A percentile compares a stretch with the other conserved stretches of the same genome.
Conservation (phyloP, 2,797 vertebrate genomes). For the Rhinella marina region DNA sequence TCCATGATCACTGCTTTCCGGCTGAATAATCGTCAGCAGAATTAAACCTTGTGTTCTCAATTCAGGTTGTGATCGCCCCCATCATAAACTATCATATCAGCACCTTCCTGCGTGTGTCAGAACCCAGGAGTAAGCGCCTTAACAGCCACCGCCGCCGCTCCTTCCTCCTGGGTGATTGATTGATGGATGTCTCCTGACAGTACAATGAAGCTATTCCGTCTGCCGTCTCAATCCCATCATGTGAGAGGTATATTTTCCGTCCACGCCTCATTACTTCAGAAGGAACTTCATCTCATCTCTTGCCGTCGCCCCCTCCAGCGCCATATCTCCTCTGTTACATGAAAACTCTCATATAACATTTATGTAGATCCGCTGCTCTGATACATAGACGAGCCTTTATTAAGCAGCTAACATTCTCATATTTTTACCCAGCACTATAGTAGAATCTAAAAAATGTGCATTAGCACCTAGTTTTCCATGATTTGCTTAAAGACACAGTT, state of each 20-base stretch:
- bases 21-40: conserved; percentile 69
- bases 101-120: conserved; percentile 88
- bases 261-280: conserved; percentile 99
- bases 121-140: conserved; percentile 98
- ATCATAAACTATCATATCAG: conserved; percentile 84
- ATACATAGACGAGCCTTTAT: neutral
- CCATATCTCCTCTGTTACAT: conserved; percentile 76
- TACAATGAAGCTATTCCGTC: conserved; percentile 99
- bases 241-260: conserved; percentile 99
- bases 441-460: neutral
- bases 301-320: conserved; percentile 95
- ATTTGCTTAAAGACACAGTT: neutral
- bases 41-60: conserved; percentile 83
- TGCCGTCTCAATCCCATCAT: conserved; percentile 99
- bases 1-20: conserved; percentile 70
- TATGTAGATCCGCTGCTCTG: neutral
- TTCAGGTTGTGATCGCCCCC: conserved; percentile 82
- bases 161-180: conserved; percentile 99
- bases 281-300: conserved; percentile 98
- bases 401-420: neutral
- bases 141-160: conserved; percentile 96
- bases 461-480: neutral
- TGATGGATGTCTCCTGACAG: conserved; percentile 99
- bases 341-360: neutral
- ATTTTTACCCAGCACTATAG: neutral